Evolutionary conservation across 2,888 invertebrate species (phyloP).

Genomic region (Drosophila neotestacea): DNA sequence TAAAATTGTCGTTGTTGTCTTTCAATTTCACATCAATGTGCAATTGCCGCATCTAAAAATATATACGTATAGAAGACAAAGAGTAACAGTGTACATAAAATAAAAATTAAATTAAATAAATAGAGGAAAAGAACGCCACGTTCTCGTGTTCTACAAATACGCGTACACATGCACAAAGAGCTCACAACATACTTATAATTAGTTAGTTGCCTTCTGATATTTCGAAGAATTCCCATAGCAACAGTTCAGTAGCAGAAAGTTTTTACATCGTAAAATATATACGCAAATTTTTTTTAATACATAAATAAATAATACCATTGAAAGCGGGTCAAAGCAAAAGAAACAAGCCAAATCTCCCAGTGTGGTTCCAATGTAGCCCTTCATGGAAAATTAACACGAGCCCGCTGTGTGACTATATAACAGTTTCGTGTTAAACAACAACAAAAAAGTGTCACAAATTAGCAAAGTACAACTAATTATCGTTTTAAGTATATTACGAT

Average conservation of each 20-base stretch:
- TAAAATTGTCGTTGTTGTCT: constrained; percentile 44
- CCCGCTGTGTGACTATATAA: constrained; percentile 78
- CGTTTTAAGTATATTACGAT: constrained; percentile 24
- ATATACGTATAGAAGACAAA: constrained; percentile 30
- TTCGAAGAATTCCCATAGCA: constrained; percentile 57
- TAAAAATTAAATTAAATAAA: constrained; percentile 21
- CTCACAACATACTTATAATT: constrained; percentile 59
- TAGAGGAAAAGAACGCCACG: constrained; percentile 66
- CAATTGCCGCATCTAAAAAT: constrained; percentile 65
- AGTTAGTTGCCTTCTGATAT: constrained; percentile 61
- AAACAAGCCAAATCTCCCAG: constrained; percentile 36
- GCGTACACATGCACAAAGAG: constrained; percentile 26
- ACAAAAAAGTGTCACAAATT: constrained; percentile 41
- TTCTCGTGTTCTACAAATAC: constrained; percentile 60
- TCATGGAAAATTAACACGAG: constrained; percentile 81
- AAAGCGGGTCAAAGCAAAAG: constrained; percentile 33
- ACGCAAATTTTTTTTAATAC: constrained; percentile 23
- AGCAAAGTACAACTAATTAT: constrained; percentile 41
- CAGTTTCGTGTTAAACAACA: constrained; percentile 79
- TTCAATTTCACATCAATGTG: constrained; percentile 67
- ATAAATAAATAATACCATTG: neutral
- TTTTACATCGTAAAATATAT: constrained; percentile 9
- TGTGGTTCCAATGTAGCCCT: constrained; percentile 83
- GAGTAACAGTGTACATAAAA: constrained; percentile 34
- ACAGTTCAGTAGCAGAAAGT: constrained; percentile 34